Evolutionary conservation across 35 echinoderm and acorn worm genomes (phyloP).

Genomic region (Nesometra sesokonis): DNA sequence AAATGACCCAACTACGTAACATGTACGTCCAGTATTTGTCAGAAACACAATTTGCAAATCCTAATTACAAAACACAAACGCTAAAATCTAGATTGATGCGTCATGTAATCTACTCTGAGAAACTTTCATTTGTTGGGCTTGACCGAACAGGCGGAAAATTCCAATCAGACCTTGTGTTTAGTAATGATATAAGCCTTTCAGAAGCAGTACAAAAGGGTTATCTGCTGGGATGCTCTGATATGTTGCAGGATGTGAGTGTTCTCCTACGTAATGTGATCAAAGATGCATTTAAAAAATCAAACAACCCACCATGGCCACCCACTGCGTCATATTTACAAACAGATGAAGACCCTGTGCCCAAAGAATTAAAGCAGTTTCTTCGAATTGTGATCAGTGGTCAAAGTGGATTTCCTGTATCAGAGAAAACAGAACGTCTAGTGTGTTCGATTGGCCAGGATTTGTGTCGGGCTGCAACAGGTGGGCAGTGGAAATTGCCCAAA

Average conservation of each 20-base stretch:
- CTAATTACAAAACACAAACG: neutral
- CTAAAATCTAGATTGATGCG: neutral
- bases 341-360: neutral
- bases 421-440: neutral
- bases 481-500: neutral
- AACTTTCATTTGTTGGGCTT: no score
- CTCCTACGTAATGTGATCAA: neutral
- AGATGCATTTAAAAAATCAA: neutral
- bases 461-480: neutral
- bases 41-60: neutral
- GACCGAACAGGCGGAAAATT: no score
- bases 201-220: neutral
- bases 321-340: neutral
- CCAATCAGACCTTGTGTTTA: no score
- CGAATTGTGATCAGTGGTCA: no score
- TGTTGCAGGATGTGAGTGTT: neutral
- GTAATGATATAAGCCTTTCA: no score
- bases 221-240: neutral
- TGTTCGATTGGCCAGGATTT: slow-evolving; percentile 23
- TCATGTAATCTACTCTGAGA: no score
- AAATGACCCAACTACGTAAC: no score
- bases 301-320: neutral
- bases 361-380: no score
- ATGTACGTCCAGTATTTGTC: no score
- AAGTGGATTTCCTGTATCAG: no score